phyloP scores from a whole-genome alignment of 92 coral and sea anemone species.

The Muricea muricata region DNA sequence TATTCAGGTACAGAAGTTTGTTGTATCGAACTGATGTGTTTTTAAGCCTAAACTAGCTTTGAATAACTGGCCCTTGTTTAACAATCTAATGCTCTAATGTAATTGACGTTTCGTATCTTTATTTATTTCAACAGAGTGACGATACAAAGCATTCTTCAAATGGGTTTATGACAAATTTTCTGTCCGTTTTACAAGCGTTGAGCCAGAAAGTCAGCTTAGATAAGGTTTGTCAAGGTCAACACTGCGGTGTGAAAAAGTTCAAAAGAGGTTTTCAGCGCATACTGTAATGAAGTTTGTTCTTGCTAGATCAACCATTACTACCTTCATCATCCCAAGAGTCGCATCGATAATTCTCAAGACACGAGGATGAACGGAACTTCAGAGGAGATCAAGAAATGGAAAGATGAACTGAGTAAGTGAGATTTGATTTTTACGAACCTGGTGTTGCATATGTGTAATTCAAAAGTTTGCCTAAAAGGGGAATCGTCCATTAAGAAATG shows the following conservation, averaged over 20 bases:
- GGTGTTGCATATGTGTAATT: no score
- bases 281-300: no score
- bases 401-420: conserved; percentile 70
- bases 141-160: conserved; percentile 93
- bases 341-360: conserved; percentile 77
- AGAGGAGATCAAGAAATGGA: conserved; percentile 83
- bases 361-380: conserved; percentile 85
- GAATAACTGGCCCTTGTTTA: no score
- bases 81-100: no score
- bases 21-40: neutral
- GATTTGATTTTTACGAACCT: no score
- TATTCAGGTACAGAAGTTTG: conserved; percentile 77
- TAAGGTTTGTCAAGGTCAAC: conserved; percentile 60
- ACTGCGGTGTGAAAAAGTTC: no score
- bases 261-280: no score
- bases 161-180: conserved; percentile 90
- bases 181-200: conserved; percentile 87
- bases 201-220: conserved; percentile 91
- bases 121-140: conserved; percentile 91
- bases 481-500: no score
- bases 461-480: no score
- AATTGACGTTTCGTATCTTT: no score
- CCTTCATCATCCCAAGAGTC: conserved; percentile 84
- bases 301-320: conserved; percentile 82
- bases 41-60: no score